Evolutionary conservation across 2,113 vertebrate genomes (phyloP), one percentile per base, ranked within the genome.

Genomic region (Sialia sialis): DNA sequence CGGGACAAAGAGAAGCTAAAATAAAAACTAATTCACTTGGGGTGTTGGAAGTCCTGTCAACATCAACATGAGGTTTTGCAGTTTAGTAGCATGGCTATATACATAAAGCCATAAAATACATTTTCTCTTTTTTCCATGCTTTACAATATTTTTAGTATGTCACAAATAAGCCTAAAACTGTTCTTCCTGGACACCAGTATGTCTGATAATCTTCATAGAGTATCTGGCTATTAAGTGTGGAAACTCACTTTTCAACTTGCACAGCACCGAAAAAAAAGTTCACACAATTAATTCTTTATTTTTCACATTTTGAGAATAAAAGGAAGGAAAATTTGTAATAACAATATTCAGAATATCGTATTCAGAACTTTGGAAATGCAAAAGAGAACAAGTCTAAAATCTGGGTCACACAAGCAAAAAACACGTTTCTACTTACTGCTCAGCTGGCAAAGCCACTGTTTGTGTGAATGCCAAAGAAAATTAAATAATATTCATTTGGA

Each of bases 401-500:
- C 49, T 64, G 16, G 20, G 41, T 85, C 58, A 80, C 54, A 92
- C 3, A 55, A 94, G 41, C 69, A 26, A 89, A 93, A 94, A 93
- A 74, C 11, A 1, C 30, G 18, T 73, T 49, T 89, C 30, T 80
- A 63, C 81, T 94, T 83, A 95, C 63, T 89, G 51, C 81, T 90
- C 23, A 90, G 76, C 76, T 94, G 88, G 74, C 90, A 93, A 94
- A 95, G 63, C 27, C 58, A 14, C 43, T 72, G 41, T 32, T 34
- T 86, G 80, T 77, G 60, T 85, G 76, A 88, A 87, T 27, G 84
- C 80, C 83, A 93, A 96, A 87, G 62, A 88, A 92, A 93, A 96
- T 76, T 54, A 84, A 93, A 91, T 96, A 93, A 95, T 84, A 94
- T 88, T 73, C 49, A 94, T 87, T 96, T 87, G 84, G 87, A 97